These are phyloP conservation scores for Noctua fimbriata DNA, from an alignment of 2,888 invertebrate genomes.

Conservation along the genomic window DNA sequence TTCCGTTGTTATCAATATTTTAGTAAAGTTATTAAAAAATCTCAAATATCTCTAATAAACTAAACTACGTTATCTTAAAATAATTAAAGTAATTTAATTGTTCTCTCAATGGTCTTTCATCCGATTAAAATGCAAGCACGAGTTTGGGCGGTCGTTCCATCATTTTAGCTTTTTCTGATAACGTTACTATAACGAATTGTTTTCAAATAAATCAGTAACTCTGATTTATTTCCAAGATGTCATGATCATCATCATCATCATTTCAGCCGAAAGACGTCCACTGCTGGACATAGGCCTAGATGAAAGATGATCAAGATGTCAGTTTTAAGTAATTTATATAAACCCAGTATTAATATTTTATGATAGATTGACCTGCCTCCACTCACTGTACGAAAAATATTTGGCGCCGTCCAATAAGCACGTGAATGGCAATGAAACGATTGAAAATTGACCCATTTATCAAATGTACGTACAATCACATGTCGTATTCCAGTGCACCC, in stretches of 20 bases:
- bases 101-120: slow-evolving; percentile 62
- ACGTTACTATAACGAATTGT: background rate
- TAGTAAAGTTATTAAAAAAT: slow-evolving; percentile 41
- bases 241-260: too few relatives aligned
- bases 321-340: background rate
- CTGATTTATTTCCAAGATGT: background rate
- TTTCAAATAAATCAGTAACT: background rate
- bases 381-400: slow-evolving; percentile 8
- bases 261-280: too few relatives aligned
- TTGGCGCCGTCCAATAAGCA: slow-evolving; percentile 36
- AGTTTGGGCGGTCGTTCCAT: slow-evolving; percentile 1
- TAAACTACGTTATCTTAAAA: slow-evolving; percentile 37
- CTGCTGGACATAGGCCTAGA: too few relatives aligned
- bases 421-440: slow-evolving; percentile 30
- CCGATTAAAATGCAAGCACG: background rate
- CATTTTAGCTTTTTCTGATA: background rate
- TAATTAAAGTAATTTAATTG: slow-evolving; percentile 26
- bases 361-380: slow-evolving; percentile 1
- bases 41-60: slow-evolving; percentile 18
- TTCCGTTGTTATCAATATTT: slow-evolving; percentile 59
- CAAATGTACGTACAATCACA: slow-evolving; percentile 84
- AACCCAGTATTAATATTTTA: background rate
- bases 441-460: slow-evolving; percentile 57
- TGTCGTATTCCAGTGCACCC: slow-evolving; percentile 84
- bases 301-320: too few relatives aligned